Base-by-base conservation (phyloP, 1,140 invertebrate genomes). In the Lasioglossum albipes region DNA sequence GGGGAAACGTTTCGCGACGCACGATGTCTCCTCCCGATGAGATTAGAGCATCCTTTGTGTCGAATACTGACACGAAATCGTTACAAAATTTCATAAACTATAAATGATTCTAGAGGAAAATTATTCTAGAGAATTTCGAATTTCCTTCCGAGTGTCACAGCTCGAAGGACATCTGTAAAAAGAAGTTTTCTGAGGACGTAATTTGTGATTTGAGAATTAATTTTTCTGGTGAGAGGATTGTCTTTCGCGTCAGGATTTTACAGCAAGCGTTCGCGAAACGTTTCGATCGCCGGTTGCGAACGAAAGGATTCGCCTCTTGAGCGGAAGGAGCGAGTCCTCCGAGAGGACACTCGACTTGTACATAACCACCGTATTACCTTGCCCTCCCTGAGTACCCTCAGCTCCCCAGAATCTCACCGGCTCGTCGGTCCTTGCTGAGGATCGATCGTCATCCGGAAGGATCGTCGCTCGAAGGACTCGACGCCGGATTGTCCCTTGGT, bases 311-410 rank as follows among this genome's bases (percentile, higher is more conserved):
- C 65, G 41, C 27, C 61, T 61, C 27, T 36, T 59, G 36, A 12
- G 49, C 52, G 42, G 59, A 76, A 45, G 61, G 66, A 81, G 49
- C 54, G 75, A 78, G 65, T 61, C 72, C 72, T 79, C 66, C 18
- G 18, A 36, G 49, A 71, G 59, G 72, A 79, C 49, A 54, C 73
- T 75, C 82, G 79, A 84, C 81, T 89, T 89, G 88, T 89, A 89
- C 82, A 89, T 89, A 89, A 81, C 45, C 72, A 86, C 84, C 82
- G 72, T 80, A 69, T 49, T 83, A 81, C 81, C 81, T 85, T 77
- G 66, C 61, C 76, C 81, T 59, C 49, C 66, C 22, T 52, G 73
- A 85, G 13, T 18, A 80, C 84, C 77, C 62, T 18, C 80, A 45
- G 31, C 80, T 65, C 81, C 72, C 16, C 52, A 5, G 52, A 54